A percentile compares a stretch with the other conserved stretches of the same genome.
Conservation (phyloP, 2,888 invertebrate genomes). For the Sminthurinus aureus region DNA sequence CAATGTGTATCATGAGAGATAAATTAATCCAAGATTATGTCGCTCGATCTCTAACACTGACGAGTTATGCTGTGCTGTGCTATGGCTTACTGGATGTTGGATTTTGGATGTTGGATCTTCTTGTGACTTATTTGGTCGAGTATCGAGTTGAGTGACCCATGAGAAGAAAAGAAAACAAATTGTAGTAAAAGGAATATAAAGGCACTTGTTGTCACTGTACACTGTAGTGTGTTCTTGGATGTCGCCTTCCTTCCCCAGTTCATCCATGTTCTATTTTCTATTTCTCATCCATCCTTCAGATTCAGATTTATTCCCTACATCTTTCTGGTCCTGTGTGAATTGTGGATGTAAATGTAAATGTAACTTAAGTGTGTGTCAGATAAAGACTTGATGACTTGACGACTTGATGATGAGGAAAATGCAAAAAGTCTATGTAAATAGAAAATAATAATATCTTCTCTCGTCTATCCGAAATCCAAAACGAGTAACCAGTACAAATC, state of each 20-base stretch:
- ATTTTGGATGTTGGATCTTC: neutral
- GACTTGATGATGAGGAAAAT: too few relatives aligned
- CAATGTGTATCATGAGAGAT: neutral
- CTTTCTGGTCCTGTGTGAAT: too few relatives aligned
- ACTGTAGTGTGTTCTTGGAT: neutral
- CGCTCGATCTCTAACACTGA: too few relatives aligned
- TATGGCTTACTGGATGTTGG: too few relatives aligned
- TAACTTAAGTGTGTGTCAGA: too few relatives aligned
- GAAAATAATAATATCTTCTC: too few relatives aligned
- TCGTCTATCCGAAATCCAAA: too few relatives aligned
- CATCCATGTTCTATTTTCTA: neutral
- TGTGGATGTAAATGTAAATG: too few relatives aligned
- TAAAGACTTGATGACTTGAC: too few relatives aligned
- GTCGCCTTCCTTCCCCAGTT: neutral
- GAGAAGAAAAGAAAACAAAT: neutral
- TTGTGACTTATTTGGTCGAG: neutral
- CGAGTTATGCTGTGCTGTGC: too few relatives aligned
- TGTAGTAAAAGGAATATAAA: neutral
- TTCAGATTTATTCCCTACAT: neutral
- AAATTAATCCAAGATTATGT: slow-evolving; percentile 22
- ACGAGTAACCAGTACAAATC: too few relatives aligned
- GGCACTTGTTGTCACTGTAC: neutral
- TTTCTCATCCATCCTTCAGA: neutral
- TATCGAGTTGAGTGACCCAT: slow-evolving; percentile 13
- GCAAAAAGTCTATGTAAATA: too few relatives aligned